These are phyloP conservation scores for Oreocharis arfaki DNA, from an alignment of 2,113 vertebrate species.

Conservation along the genomic window DNA sequence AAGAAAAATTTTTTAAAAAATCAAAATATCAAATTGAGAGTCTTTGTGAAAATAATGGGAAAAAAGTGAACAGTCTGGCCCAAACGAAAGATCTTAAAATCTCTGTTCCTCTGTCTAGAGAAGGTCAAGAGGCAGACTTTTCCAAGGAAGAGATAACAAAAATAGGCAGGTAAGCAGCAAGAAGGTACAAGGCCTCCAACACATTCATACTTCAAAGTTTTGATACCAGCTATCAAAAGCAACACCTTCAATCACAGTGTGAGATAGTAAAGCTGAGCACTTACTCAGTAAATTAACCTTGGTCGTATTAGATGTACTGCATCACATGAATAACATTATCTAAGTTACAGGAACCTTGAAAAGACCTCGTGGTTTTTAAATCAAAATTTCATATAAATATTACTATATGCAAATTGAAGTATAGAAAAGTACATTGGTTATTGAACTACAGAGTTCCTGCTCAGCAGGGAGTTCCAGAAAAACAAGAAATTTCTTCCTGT, in stretches of 20 bases:
- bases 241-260: background rate
- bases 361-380: background rate
- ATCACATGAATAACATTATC: background rate
- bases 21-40: background rate
- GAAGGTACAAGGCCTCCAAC: background rate
- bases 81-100: background rate
- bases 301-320: background rate
- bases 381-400: background rate
- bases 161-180: background rate
- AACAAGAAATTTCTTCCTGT: background rate
- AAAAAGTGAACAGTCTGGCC: background rate
- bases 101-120: background rate
- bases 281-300: background rate
- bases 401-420: background rate
- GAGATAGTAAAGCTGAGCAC: background rate
- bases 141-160: background rate
- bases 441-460: background rate
- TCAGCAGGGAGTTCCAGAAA: background rate
- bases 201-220: background rate
- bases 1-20: background rate
- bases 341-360: background rate
- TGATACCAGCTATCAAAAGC: background rate
- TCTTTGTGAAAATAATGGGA: background rate
- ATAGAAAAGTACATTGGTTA: background rate
- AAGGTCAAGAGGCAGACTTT: background rate